phyloP scores from a whole-genome alignment of 2,113 vertebrate species.

The Lycaon pictus region DNA sequence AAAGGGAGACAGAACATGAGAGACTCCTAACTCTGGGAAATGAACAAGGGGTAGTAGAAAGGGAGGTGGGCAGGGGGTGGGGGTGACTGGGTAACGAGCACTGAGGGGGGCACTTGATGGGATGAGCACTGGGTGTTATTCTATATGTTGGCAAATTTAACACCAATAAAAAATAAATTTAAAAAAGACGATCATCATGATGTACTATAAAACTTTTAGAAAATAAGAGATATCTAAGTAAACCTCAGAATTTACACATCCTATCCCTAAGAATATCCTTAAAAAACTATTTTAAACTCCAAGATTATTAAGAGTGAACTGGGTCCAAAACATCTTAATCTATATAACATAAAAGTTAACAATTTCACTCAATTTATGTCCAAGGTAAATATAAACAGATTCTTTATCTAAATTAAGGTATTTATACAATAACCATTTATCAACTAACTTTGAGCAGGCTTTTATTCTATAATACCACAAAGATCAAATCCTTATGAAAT shows the following conservation, averaged over 20 bases:
- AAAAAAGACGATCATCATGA: not conserved
- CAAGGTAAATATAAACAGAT: not conserved
- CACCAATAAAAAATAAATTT: no score
- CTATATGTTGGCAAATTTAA: no score
- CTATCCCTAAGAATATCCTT: not conserved
- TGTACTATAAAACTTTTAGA: slow-evolving; percentile 2
- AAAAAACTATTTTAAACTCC: slow-evolving; percentile 35
- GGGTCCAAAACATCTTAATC: not conserved
- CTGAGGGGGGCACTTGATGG: no score
- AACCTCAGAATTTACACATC: not conserved
- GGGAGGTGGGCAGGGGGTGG: no score
- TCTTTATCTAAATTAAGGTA: slow-evolving; percentile 28
- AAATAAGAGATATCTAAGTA: not conserved
- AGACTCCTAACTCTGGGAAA: no score
- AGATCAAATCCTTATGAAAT: slow-evolving; percentile 56
- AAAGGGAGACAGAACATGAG: no score
- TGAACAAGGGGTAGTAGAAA: no score
- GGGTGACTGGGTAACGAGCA: no score
- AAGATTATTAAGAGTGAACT: not conserved
- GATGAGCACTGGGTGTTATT: no score
- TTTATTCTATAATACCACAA: not conserved
- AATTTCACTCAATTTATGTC: not conserved
- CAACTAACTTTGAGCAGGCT: not conserved
- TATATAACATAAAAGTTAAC: not conserved
- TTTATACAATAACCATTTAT: not conserved